phyloP scores from a whole-genome alignment of 2,797 vertebrate genomes.

The Cryptoblepharus egeriae region DNA sequence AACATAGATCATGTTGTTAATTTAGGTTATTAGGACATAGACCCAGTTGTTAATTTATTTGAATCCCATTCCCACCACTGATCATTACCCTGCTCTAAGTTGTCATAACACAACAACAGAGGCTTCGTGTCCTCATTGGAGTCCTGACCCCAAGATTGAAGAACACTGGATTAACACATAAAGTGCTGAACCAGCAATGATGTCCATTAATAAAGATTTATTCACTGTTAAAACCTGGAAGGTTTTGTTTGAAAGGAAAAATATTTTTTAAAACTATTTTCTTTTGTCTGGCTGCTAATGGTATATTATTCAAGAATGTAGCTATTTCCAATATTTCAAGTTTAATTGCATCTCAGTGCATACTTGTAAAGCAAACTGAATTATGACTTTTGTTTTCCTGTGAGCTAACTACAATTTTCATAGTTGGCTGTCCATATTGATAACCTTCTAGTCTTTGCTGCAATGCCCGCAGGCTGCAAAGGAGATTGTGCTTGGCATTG shows the following conservation, averaged over 20 bases:
- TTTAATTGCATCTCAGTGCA: neutral
- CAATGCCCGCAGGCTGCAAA: neutral
- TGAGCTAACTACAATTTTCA: constrained; percentile 31
- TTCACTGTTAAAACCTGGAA: constrained; percentile 46
- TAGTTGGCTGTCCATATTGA: neutral
- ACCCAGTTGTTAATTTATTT: too few relatives aligned
- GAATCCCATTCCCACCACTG: too few relatives aligned
- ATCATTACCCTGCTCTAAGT: too few relatives aligned
- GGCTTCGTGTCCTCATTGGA: too few relatives aligned
- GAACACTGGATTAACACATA: constrained; percentile 46
- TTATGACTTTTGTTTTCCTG: neutral
- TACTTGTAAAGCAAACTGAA: constrained; percentile 19
- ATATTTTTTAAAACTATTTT: neutral
- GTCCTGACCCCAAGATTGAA: too few relatives aligned
- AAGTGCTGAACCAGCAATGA: rapidly evolving
- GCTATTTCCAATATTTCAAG: neutral
- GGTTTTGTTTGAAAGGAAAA: constrained; percentile 44
- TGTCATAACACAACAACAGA: too few relatives aligned
- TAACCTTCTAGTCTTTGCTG: constrained; percentile 14
- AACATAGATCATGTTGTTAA: too few relatives aligned
- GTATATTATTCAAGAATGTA: constrained; percentile 29
- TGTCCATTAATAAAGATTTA: constrained; percentile 20
- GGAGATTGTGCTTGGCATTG: constrained; percentile 19
- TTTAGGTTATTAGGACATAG: too few relatives aligned
- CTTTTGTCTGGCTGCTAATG: constrained; percentile 1